Conservation (phyloP, 1,140 invertebrate species). For the Acromyrmex echinatior region DNA sequence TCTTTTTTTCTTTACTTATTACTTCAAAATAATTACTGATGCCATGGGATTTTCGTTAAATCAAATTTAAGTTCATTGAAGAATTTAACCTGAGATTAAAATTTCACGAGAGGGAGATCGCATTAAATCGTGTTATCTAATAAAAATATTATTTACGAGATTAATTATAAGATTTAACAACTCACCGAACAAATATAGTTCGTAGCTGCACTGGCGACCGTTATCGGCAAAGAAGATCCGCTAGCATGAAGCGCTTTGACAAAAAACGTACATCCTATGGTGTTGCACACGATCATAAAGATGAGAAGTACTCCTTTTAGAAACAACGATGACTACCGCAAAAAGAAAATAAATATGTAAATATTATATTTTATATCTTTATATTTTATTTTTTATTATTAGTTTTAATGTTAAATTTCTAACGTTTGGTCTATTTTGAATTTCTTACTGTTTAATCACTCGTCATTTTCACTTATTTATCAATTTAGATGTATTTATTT, state of each 20-base stretch:
- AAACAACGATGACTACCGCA: slow-evolving; percentile 63
- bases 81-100: background rate
- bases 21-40: background rate
- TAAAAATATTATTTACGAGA: slow-evolving; percentile 28
- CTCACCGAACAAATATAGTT: slow-evolving; percentile 90
- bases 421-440: background rate
- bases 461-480: background rate
- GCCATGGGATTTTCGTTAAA: background rate
- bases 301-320: slow-evolving; percentile 84
- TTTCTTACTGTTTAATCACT: background rate
- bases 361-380: background rate
- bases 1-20: background rate
- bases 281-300: slow-evolving; percentile 88
- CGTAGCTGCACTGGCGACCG: slow-evolving; percentile 88
- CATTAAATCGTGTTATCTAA: background rate
- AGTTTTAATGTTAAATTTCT: background rate
- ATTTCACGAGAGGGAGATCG: background rate
- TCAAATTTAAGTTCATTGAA: background rate
- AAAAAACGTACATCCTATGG: slow-evolving; percentile 88
- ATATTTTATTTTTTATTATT: background rate
- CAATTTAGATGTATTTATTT: background rate
- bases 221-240: slow-evolving; percentile 88
- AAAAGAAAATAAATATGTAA: slow-evolving; percentile 3
- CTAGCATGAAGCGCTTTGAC: slow-evolving; percentile 88
- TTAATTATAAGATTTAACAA: slow-evolving; percentile 55